Percentiles rank a stretch among this genome's conserved stretches.
phyloP scores from a whole-genome alignment of 2,888 invertebrate species.

The Caenorhabditis becei region DNA sequence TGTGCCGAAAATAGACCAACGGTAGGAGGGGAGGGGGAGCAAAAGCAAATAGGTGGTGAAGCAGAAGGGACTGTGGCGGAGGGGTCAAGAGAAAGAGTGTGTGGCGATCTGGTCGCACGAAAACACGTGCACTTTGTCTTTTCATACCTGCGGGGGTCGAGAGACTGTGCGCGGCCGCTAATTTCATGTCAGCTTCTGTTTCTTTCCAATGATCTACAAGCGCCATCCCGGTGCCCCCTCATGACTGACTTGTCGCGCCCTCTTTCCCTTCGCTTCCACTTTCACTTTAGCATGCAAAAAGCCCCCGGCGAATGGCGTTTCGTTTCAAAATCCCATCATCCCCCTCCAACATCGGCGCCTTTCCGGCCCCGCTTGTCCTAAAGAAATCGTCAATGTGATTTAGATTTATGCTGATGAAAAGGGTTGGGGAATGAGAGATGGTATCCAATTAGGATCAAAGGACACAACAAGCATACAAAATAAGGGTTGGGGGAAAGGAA shows the following conservation, averaged over 20 bases:
- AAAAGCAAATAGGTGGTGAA: slow-evolving; percentile 33
- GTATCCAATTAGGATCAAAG: slow-evolving; percentile 1
- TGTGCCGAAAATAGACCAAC: slow-evolving; percentile 54
- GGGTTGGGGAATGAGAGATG: neutral
- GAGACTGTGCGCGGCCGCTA: too few species aligned
- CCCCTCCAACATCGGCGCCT: neutral
- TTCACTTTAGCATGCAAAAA: slow-evolving; percentile 13
- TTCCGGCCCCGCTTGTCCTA: neutral
- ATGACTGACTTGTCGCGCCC: slow-evolving; percentile 49
- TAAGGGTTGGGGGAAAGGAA: neutral
- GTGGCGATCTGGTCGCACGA: slow-evolving; percentile 54
- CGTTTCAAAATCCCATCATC: slow-evolving; percentile 14
- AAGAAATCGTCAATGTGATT: slow-evolving; percentile 6
- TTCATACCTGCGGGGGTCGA: slow-evolving; percentile 37
- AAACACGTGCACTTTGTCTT: slow-evolving; percentile 63
- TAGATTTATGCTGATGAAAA: slow-evolving; percentile 11
- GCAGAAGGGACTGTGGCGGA: neutral
- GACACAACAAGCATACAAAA: neutral
- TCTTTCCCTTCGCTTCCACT: slow-evolving; percentile 6
- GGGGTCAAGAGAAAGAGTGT: slow-evolving; percentile 4
- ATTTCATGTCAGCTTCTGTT: too few species aligned
- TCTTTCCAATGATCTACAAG: slow-evolving; percentile 21
- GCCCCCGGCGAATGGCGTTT: neutral
- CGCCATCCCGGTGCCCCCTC: slow-evolving; percentile 6
- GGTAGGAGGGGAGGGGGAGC: slow-evolving; percentile 14